Evolutionary conservation across 2,797 vertebrate species (phyloP).

Genomic region (Leptatherina wallacei): DNA sequence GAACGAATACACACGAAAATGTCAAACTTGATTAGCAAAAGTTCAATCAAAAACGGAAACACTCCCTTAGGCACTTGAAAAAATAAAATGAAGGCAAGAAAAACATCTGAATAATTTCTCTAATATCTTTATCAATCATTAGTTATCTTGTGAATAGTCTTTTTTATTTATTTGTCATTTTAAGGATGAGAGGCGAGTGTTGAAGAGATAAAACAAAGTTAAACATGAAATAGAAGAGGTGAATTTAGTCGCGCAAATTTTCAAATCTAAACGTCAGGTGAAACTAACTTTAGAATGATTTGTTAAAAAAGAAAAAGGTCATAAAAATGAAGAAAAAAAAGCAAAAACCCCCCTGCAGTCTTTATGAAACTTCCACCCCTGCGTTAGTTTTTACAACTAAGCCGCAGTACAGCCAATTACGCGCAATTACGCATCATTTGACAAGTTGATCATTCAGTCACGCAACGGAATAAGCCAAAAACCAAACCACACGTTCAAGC

Average conservation of each 20-base stretch:
- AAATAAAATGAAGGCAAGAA: conserved; percentile 12
- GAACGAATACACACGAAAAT: conserved; percentile 18
- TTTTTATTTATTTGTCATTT: not conserved
- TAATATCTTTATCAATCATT: not conserved
- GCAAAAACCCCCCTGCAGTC: not conserved
- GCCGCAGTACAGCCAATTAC: not conserved
- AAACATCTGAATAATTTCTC: conserved; percentile 2
- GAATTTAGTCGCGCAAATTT: conserved; percentile 15
- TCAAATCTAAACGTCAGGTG: conserved; percentile 59
- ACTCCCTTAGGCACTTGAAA: conserved; percentile 25
- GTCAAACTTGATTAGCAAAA: conserved; percentile 24
- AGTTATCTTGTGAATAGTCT: not conserved
- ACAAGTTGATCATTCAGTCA: conserved; percentile 12
- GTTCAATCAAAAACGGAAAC: conserved; percentile 13
- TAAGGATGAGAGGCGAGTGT: not conserved
- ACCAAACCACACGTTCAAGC: not conserved
- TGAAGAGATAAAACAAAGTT: conserved; percentile 4
- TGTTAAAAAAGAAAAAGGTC: not conserved
- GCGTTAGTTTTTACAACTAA: not conserved
- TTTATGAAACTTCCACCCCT: not conserved
- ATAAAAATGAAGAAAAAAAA: not conserved
- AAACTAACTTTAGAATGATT: conserved; percentile 53
- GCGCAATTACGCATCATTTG: conserved; percentile 31
- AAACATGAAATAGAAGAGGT: not conserved
- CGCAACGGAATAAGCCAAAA: conserved; percentile 32